Base-by-base conservation (phyloP, 2,797 vertebrate genomes). In the Catharus ustulatus region DNA sequence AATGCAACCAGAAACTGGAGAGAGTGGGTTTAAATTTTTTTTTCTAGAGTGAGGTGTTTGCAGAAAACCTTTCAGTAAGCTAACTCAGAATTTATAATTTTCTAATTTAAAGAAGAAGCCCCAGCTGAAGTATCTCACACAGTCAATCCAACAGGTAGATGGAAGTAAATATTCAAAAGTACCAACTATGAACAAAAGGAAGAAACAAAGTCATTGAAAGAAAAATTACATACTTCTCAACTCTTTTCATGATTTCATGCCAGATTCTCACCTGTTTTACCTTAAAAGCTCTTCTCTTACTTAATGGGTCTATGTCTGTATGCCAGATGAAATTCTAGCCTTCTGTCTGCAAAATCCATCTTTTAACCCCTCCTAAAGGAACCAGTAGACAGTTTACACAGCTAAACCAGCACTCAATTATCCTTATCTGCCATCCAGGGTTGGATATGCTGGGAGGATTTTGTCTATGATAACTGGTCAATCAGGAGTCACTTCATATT, bases 11-110 rank as follows among this genome's bases (percentile, higher is more conserved):
- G 40, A 93, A 87, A 85, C 23, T 18, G 8, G 12, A 84, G 11
- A 48, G 4, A 16, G 4, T 1, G 6, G 6, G 0, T 30, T 43
- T 72, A 18, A 27, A 13, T 5, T 12, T 12, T 5, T 4, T 51
- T 68, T 40, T 13, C 10, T 78, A 15, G 5, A 76, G 48, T 1
- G 2, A 88, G 15, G 12, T 24, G 52, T 82, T 84, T 87, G 26
- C 34, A 40, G 16, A 84, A 94, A 82, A 85, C 13, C 7, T 80
- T 62, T 29, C 17, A 12, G 6, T 38, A 52, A 79, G 34, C 45
- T 86, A 78, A 61, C 16, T 81, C 42, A 68, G 32, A 91, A 75
- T 78, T 58, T 55, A 54, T 64, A 49, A 8, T 51, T 86, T 90
- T 67, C 24, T 52, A 63, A 63, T 48, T 76, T 59, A 45, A 84